Evolutionary conservation across 1,140 invertebrate genomes (phyloP).

Genomic region (Metaphire vulgaris): DNA sequence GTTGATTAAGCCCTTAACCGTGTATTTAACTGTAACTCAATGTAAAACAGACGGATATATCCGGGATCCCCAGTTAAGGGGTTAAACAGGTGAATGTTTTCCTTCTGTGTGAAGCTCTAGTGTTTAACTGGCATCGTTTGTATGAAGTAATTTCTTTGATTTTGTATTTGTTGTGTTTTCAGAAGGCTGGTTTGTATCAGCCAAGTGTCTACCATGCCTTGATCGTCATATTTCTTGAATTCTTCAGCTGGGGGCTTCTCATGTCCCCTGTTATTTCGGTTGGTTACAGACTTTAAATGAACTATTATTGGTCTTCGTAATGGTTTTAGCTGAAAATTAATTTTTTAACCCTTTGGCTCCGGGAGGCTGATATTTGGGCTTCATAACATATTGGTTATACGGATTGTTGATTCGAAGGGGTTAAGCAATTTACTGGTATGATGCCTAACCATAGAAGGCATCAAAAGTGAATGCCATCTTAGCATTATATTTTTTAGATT

Average conservation of each 20-base stretch:
- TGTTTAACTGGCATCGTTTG: no score
- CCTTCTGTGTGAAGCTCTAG: no score
- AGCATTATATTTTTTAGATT: slow-evolving; percentile 24
- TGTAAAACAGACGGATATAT: no score
- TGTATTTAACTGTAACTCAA: no score
- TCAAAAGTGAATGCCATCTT: neutral
- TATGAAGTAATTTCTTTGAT: no score
- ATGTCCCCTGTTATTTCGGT: slow-evolving; percentile 97
- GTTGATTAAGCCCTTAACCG: no score
- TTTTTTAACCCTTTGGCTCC: slow-evolving; percentile 13
- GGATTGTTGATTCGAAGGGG: neutral
- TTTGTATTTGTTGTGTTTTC: no score
- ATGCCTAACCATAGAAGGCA: neutral
- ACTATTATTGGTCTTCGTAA: slow-evolving; percentile 2
- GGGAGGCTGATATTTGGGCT: no score
- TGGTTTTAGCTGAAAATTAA: neutral
- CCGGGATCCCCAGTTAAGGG: no score
- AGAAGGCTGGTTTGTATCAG: slow-evolving; percentile 53
- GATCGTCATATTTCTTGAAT: slow-evolving; percentile 98
- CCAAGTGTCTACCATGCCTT: slow-evolving; percentile 95
- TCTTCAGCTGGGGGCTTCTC: slow-evolving; percentile 97
- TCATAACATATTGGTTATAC: no score
- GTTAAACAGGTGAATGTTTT: no score
- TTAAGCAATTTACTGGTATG: slow-evolving; percentile 16
- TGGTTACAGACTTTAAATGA: slow-evolving; percentile 48